Evolutionary conservation across 1,140 invertebrate species (phyloP).

Genomic region (Cataglyphis hispanica): DNA sequence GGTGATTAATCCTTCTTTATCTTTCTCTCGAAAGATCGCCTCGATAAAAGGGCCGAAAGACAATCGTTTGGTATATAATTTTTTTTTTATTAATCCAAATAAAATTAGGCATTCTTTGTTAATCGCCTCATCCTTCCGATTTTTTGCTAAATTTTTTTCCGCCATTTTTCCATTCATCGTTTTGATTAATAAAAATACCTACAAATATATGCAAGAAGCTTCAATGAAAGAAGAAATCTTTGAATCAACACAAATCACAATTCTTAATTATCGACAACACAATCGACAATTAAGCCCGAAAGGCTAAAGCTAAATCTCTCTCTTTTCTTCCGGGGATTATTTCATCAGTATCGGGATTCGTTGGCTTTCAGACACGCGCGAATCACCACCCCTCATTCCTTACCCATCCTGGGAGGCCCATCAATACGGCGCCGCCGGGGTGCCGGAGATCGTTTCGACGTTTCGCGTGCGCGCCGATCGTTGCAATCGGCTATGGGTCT

Average conservation of each 20-base stretch:
- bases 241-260: background rate
- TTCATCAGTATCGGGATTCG: background rate
- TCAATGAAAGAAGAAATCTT: background rate
- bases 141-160: too few relatives aligned
- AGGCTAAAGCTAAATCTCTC: background rate
- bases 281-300: background rate
- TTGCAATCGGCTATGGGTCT: constrained; percentile 92
- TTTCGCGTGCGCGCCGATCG: constrained; percentile 91
- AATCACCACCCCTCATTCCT: constrained; percentile 90
- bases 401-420: constrained; percentile 93
- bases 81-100: background rate
- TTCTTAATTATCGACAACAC: background rate
- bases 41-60: background rate
- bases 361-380: constrained; percentile 88
- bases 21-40: background rate
- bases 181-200: too few relatives aligned
- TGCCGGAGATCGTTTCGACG: constrained; percentile 91
- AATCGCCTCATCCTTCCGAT: too few relatives aligned
- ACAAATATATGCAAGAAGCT: too few relatives aligned
- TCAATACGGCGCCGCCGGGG: constrained; percentile 82
- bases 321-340: background rate
- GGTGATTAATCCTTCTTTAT: constrained; percentile 85
- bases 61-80: background rate
- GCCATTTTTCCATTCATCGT: too few relatives aligned
- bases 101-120: too few relatives aligned